phyloP scores from a whole-genome alignment of 2,797 vertebrate genomes.

The Dallia pectoralis region DNA sequence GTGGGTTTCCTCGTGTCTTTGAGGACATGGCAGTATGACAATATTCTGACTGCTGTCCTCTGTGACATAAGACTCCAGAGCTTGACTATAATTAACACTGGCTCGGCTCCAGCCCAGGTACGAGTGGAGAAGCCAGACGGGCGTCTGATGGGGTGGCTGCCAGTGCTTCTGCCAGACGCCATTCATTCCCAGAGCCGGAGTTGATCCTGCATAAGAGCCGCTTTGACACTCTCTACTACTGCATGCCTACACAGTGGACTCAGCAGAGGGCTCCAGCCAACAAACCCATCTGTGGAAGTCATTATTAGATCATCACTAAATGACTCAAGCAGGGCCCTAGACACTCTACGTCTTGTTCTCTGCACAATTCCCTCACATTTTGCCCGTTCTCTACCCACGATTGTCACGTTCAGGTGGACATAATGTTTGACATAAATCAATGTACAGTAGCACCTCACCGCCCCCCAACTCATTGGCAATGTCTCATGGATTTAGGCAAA shows the following conservation, averaged over 20 bases:
- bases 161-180: constrained; percentile 77
- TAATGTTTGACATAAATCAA: background rate
- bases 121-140: constrained; percentile 11
- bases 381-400: background rate
- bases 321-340: constrained; percentile 60
- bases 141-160: constrained; percentile 42
- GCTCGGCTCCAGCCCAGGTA: constrained; percentile 80
- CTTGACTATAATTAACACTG: constrained; percentile 85
- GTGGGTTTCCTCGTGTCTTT: constrained; percentile 71
- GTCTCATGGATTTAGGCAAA: constrained; percentile 3
- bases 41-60: constrained; percentile 70
- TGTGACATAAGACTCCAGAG: constrained; percentile 76
- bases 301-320: constrained; percentile 71
- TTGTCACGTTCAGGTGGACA: background rate
- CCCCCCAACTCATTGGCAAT: background rate
- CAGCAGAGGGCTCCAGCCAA: constrained; percentile 66
- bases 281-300: constrained; percentile 74
- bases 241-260: constrained; percentile 59
- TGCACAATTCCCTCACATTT: constrained; percentile 30
- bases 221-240: constrained; percentile 72
- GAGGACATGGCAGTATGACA: constrained; percentile 79
- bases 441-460: background rate
- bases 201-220: constrained; percentile 73
- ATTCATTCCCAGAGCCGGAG: constrained; percentile 73
- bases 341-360: constrained; percentile 31